Base-by-base conservation (phyloP, 2,888 invertebrate species). In the Augochlorella aurata region DNA sequence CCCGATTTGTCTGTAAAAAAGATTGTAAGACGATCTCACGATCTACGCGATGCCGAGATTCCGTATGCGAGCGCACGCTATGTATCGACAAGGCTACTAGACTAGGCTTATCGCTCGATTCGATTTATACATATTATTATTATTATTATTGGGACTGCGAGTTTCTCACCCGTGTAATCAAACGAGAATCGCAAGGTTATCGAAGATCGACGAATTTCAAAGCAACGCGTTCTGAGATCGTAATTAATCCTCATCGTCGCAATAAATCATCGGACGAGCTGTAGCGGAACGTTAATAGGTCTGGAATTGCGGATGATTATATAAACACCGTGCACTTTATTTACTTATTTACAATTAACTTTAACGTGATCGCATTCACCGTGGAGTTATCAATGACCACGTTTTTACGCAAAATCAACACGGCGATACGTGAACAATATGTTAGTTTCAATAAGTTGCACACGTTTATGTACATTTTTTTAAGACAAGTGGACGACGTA, bases 181-280 rank as follows among this genome's bases (percentile, higher is more conserved):
- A 54, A 54, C 54, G 21, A 21, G 21, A 54, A 54, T 21, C 5
- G 10, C 54, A 54, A 54, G 54, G 54, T 54, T 54, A 54, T 54
- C 54, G 21, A 54, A 54, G 21, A 54, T 54, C 54, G 21, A 54
- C 54, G 54, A 54, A 54, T 54, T 54, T 54, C 54, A 54, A 54
- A 54, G 21, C 54, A 54, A 54, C 54, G 54, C 12, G 21, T 21
- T 21, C 54, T 12, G 54, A 54, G 21, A 54, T n/a, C 1, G 4
- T 12, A 21, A 21, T 54, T 54, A 54, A 10, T 4, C 12, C 54
- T n/a, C 21, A 5, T 21, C 54, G 54, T 21, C 21, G 54, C 54
- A 54, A 54, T 54, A 54, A 54, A 54, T 54, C 54, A 54, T 54
- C 54, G 54, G 12, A 54, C 21, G 12, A 24, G 54, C 54, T 54